A percentile compares a stretch with the other conserved stretches of the same genome.
Evolutionary conservation across 2,888 invertebrate genomes (phyloP).

Genomic region (Cerceris ruficornis): DNA sequence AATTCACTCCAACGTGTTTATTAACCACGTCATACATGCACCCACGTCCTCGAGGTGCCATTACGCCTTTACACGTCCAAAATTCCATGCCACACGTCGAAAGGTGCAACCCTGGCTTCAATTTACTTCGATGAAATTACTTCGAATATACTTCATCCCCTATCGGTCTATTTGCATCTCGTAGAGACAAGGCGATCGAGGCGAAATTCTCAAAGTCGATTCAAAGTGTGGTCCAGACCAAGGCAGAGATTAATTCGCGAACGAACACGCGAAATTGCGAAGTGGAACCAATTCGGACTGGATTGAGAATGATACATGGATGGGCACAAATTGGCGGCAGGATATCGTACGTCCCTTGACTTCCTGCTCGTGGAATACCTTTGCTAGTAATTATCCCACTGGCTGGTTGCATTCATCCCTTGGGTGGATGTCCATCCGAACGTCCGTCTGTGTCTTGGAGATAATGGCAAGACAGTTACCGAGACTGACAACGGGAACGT

Average conservation of each 20-base stretch:
- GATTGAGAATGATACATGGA: constrained; percentile 30
- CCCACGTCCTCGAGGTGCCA: no score
- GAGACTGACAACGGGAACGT: not conserved
- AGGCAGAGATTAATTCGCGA: constrained; percentile 2
- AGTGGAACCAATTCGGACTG: constrained; percentile 11
- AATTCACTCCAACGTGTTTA: no score
- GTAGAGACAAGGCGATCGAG: no score
- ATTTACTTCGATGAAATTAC: no score
- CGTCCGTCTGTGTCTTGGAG: constrained; percentile 36
- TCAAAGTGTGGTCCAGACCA: no score
- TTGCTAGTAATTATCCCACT: constrained; percentile 44
- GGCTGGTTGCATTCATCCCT: constrained; percentile 35
- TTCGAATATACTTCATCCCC: no score
- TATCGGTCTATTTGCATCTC: no score
- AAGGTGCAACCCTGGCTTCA: no score
- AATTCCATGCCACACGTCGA: no score
- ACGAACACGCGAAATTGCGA: not conserved
- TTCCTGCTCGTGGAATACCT: constrained; percentile 22
- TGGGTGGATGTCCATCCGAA: not conserved
- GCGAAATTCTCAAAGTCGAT: no score
- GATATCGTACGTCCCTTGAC: constrained; percentile 17
- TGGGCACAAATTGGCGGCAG: constrained; percentile 29
- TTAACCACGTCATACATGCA: no score
- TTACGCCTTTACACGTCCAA: no score
- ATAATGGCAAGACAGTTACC: constrained; percentile 38